These are phyloP conservation scores for Thaleichthys pacificus DNA, from an alignment of 2,797 vertebrate species.

Conservation along the genomic window DNA sequence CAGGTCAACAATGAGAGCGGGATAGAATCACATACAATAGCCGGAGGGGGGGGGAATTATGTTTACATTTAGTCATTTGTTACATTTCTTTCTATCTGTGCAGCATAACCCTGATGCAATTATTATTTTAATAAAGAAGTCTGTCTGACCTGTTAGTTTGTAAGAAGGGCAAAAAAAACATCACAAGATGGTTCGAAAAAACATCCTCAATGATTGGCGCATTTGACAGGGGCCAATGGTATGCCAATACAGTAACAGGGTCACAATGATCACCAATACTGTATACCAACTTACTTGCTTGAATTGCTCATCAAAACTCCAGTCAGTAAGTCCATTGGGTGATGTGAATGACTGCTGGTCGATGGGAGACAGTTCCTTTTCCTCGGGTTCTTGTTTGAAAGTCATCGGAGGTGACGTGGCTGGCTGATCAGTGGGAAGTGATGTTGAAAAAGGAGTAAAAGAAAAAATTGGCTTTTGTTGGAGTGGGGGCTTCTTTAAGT, in stretches of 20 bases:
- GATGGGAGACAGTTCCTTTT: conserved; percentile 74
- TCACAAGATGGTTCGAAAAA: background rate
- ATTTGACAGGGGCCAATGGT: background rate
- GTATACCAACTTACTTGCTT: conserved; percentile 78
- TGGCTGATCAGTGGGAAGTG: conserved; percentile 47
- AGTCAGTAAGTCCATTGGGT: conserved; percentile 74
- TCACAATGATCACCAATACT: too few species aligned
- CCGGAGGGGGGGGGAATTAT: background rate
- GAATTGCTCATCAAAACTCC: conserved; percentile 83
- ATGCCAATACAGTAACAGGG: too few species aligned
- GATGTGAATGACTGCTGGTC: conserved; percentile 68
- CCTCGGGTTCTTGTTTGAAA: conserved; percentile 76
- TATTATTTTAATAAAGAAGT: too few species aligned
- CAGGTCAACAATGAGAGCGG: conserved; percentile 34
- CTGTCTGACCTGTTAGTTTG: background rate
- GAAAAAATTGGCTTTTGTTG: conserved; percentile 58
- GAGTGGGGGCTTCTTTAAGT: conserved; percentile 60
- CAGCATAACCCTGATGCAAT: background rate
- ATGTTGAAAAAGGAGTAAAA: conserved; percentile 54
- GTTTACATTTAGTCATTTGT: too few species aligned
- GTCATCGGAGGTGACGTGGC: conserved; percentile 55
- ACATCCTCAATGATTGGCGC: background rate
- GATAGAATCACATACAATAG: conserved; percentile 1
- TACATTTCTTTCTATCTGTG: background rate
- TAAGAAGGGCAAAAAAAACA: background rate